Conservation (phyloP, 2,888 invertebrate genomes). For the Sylvicola fuscatus region DNA sequence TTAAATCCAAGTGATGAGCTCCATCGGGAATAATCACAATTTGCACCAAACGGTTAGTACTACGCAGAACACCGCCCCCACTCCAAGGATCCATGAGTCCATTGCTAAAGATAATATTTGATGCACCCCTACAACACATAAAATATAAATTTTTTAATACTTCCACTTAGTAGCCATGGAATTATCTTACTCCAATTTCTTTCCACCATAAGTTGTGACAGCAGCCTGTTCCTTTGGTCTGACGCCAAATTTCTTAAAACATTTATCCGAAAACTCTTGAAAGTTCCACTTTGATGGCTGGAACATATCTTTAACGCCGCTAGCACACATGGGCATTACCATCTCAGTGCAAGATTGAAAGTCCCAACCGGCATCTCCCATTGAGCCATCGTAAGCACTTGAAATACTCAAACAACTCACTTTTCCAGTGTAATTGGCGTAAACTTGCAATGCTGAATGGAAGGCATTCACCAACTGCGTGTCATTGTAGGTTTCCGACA, state of each 20-base stretch:
- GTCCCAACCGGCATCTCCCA: constrained; percentile 57
- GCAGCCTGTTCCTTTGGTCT: constrained; percentile 45
- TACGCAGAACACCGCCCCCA: constrained; percentile 57
- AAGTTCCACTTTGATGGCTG: constrained; percentile 55
- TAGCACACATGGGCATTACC: constrained; percentile 85
- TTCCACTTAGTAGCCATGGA: constrained; percentile 28
- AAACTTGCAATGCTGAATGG: constrained; percentile 48
- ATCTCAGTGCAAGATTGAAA: constrained; percentile 91
- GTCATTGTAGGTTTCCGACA: constrained; percentile 15
- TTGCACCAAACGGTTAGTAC: constrained; percentile 39
- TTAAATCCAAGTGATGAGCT: constrained; percentile 72
- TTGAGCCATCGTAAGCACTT: constrained; percentile 29
- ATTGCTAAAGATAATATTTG: constrained; percentile 64
- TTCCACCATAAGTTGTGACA: constrained; percentile 61
- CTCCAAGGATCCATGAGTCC: constrained; percentile 78
- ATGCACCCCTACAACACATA: constrained; percentile 26
- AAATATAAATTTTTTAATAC: neutral
- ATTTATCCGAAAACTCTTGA: constrained; percentile 38
- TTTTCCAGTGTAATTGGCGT: constrained; percentile 61
- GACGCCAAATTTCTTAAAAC: constrained; percentile 46
- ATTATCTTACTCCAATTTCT: constrained; percentile 35
- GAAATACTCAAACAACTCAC: constrained; percentile 45
- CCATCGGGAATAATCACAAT: constrained; percentile 60
- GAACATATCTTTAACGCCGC: constrained; percentile 66
- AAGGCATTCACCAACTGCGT: constrained; percentile 28